Evolutionary conservation across 2,888 invertebrate species (phyloP), one percentile per base, ranked within the genome.

Genomic region (Lucinisca nassula): DNA sequence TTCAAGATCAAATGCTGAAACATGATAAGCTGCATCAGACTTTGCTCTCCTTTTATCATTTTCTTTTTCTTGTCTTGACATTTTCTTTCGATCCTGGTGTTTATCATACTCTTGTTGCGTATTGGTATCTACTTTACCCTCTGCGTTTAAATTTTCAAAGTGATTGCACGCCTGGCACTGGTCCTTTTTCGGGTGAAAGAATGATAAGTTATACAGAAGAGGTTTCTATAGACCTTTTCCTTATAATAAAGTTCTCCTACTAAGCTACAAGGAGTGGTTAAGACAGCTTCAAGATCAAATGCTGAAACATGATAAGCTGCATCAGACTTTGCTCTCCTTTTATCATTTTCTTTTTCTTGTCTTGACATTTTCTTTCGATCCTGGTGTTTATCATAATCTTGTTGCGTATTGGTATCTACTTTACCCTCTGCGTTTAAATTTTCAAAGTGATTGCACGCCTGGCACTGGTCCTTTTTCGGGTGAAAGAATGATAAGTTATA

Each of bases 211-310:
- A 51, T 30, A 75, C 88, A 86, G 55, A 91, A 91, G 37, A 87
- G 51, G 4, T 17, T 40, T n/a, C n/a, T n/a, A n/a, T n/a, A n/a
- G n/a, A n/a, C n/a, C n/a, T n/a, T n/a, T n/a, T n/a, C n/a, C 55
- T 87, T 87, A 79, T 90, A 87, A 74, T 87, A 84, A 3, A 87
- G 38, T 38, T 85, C 81, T 21, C 90, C 76, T 8, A 87, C 82
- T 14, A 72, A 27, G 37, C 61, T 35, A 61, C 82, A 89, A 6
- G 82, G 84, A 35, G 77, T 82, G n/a, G 75, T n/a, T 32, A 87
- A 37, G 0, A 84, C 82, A 55, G 84, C 84, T 40, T 84, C 61
- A 38, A 84, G 30, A 27, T 84, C 84, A 84, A 87, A 87, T 72
- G 83, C 70, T 40, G 79, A 67, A 37, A 37, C 77, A 58, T 79